Conservation (phyloP, 2,888 invertebrate genomes). For the Brachyopa scutellaris region DNA sequence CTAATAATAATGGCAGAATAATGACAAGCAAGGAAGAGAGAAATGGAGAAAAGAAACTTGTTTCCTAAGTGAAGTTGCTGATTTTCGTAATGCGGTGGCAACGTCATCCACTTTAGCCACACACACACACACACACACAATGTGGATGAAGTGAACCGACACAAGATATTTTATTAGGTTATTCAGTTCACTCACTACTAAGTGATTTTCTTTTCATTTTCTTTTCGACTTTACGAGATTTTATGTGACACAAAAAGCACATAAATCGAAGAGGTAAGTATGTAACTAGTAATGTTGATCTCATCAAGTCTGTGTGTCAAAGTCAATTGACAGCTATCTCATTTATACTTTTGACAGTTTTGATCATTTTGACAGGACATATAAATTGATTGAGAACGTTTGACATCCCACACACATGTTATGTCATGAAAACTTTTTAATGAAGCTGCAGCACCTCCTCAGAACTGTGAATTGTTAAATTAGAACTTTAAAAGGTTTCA, state of each 20-base stretch:
- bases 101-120: slow-evolving; percentile 31
- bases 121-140: slow-evolving; percentile 4
- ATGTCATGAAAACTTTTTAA: too few species aligned
- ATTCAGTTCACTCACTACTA: slow-evolving; percentile 18
- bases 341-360: not conserved
- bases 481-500: slow-evolving; percentile 45
- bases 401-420: not conserved
- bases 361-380: not conserved
- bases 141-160: slow-evolving; percentile 1
- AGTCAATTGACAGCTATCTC: not conserved
- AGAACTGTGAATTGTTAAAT: too few species aligned
- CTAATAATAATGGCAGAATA: slow-evolving; percentile 53
- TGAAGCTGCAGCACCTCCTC: too few species aligned
- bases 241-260: not conserved
- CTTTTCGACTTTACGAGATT: not conserved
- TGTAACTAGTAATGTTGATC: too few species aligned
- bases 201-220: slow-evolving; percentile 28
- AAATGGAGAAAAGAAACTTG: slow-evolving; percentile 19
- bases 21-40: slow-evolving; percentile 26
- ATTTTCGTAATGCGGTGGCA: not conserved
- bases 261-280: not conserved
- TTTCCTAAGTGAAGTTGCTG: slow-evolving; percentile 20
- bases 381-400: not conserved
- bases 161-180: slow-evolving; percentile 39
- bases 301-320: not conserved